A percentile compares a stretch with the other conserved stretches of the same genome.
phyloP scores from a whole-genome alignment of 2,113 vertebrate species.

The Sturnus vulgaris region DNA sequence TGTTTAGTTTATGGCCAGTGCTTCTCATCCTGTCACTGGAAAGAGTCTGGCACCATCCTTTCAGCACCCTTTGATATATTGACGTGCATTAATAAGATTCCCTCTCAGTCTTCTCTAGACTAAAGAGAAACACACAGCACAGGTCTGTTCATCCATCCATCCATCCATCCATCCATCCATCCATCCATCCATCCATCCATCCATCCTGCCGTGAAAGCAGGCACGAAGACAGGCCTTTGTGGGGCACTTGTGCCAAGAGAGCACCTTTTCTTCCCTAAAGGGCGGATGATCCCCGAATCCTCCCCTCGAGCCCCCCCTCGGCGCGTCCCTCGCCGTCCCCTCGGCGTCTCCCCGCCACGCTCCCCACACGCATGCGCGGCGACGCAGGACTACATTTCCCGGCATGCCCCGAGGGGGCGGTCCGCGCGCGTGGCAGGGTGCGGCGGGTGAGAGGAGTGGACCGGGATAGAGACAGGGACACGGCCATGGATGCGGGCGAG shows the following conservation, averaged over 20 bases:
- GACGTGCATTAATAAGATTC: background rate
- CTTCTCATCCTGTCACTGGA: too few relatives aligned
- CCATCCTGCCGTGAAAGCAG: background rate
- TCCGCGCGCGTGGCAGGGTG: background rate
- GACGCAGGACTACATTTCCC: background rate
- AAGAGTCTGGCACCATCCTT: background rate
- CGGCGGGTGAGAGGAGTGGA: background rate
- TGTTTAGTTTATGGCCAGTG: too few relatives aligned
- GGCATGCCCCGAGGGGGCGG: background rate
- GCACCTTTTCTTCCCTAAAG: too few relatives aligned
- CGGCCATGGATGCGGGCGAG: slow-evolving; percentile 51
- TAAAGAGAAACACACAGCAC: background rate
- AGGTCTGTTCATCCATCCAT: rapidly evolving
- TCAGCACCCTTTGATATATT: background rate
- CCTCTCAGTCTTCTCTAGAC: background rate
- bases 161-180: background rate
- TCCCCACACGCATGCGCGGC: background rate
- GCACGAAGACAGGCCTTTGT: background rate
- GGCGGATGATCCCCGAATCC: too few relatives aligned
- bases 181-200: background rate
- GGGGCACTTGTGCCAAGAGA: background rate
- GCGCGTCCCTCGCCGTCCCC: background rate
- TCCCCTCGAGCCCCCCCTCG: background rate
- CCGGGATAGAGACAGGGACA: too few relatives aligned
- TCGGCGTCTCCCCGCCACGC: rapidly evolving